These are phyloP conservation scores for Pseudomyrmex concolor DNA, from an alignment of 1,140 invertebrate genomes.

Conservation along the genomic window DNA sequence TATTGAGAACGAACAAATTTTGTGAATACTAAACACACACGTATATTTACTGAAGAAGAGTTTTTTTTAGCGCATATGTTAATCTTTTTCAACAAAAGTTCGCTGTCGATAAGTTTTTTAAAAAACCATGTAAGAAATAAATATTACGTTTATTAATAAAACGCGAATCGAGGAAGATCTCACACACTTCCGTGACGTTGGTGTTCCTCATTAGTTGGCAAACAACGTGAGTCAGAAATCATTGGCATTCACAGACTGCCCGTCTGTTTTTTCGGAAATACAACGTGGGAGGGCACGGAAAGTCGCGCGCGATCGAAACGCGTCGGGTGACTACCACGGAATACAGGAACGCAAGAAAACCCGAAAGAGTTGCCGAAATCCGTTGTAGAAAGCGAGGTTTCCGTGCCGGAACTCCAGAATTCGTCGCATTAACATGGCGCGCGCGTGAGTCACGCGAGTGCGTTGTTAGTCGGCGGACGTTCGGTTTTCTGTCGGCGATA, in stretches of 20 bases:
- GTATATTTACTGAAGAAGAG: background rate
- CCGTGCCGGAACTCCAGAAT: conserved; percentile 40
- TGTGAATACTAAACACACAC: background rate
- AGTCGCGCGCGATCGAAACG: conserved; percentile 42
- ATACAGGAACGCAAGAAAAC: conserved; percentile 31
- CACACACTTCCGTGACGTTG: background rate
- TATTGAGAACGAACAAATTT: background rate
- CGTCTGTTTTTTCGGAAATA: conserved; percentile 67
- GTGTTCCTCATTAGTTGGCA: background rate
- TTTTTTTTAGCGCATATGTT: background rate
- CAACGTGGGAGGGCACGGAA: conserved; percentile 64
- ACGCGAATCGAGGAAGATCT: background rate
- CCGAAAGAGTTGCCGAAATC: conserved; percentile 34
- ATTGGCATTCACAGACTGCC: conserved; percentile 60
- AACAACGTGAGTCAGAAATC: conserved; percentile 25
- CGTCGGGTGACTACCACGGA: conserved; percentile 20
- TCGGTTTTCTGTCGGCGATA: conserved; percentile 59
- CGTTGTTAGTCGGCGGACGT: conserved; percentile 62
- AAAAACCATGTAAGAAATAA: background rate
- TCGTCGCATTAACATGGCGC: conserved; percentile 56
- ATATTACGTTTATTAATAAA: background rate
- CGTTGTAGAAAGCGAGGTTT: conserved; percentile 3
- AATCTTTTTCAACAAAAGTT: background rate
- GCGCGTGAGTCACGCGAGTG: conserved; percentile 63
- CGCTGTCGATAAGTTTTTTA: background rate